Conservation (phyloP, 2,113 vertebrate species). For the Phrynosoma blainvillii region DNA sequence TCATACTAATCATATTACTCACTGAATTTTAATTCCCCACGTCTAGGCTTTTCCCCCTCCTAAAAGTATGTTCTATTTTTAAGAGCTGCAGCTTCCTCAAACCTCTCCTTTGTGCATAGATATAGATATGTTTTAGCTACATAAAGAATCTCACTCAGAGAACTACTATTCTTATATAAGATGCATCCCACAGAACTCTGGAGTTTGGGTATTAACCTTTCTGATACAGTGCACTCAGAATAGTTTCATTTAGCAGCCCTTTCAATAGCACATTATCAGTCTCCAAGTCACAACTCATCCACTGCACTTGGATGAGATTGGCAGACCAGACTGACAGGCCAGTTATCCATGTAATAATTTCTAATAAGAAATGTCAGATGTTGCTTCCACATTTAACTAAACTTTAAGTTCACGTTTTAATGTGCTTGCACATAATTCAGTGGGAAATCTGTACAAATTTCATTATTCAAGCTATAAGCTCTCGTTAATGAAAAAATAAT, state of each 20-base stretch:
- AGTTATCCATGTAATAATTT: conserved; percentile 9
- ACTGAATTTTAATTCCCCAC: background rate
- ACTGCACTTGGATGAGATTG: background rate
- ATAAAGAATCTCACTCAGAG: background rate
- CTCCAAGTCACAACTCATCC: background rate
- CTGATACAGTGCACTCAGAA: background rate
- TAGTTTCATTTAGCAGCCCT: background rate
- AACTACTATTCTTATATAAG: background rate
- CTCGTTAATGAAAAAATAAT: conserved; percentile 41
- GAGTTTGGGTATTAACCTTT: background rate
- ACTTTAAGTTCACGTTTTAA: conserved; percentile 31
- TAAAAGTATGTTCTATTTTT: background rate
- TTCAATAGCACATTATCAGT: background rate
- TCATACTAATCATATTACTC: no score
- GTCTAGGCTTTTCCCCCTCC: background rate
- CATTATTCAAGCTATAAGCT: conserved; percentile 21
- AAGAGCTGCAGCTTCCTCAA: background rate
- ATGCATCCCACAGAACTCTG: background rate
- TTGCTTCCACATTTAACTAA: conserved; percentile 36
- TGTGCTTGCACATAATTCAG: conserved; percentile 28
- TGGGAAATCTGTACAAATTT: conserved; percentile 25
- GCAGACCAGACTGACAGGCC: background rate
- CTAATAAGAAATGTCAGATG: conserved; percentile 28
- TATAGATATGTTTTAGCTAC: background rate
- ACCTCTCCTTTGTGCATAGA: background rate